Conservation (phyloP, 1,140 invertebrate species). For the Neodiprion lecontei region DNA sequence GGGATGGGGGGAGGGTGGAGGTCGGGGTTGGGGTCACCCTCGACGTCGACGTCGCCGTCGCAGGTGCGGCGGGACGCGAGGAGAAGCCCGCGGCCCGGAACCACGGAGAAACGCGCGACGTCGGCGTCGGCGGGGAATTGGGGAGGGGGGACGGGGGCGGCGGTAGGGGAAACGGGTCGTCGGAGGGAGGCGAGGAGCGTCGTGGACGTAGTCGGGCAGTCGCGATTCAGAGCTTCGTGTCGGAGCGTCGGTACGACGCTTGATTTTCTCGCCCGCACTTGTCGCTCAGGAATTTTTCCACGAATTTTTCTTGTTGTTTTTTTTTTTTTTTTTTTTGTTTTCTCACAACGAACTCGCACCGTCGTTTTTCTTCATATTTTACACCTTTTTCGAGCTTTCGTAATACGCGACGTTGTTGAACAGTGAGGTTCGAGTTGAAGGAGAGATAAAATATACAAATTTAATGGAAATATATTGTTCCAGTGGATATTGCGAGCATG, state of each 20-base stretch:
- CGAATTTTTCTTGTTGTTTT: not conserved
- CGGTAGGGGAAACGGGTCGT: constrained; percentile 27
- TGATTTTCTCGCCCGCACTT: not conserved
- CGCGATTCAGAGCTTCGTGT: constrained; percentile 42
- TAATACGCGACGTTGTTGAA: no score
- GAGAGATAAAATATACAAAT: no score
- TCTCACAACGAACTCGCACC: not conserved
- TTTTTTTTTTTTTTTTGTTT: not conserved
- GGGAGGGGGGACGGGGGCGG: constrained; percentile 14
- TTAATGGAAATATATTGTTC: no score
- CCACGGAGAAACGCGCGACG: constrained; percentile 22
- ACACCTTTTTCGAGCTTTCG: no score
- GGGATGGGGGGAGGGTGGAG: not conserved
- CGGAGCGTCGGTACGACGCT: constrained; percentile 22
- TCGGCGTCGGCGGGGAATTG: constrained; percentile 20
- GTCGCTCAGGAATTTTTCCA: not conserved
- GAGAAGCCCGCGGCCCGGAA: constrained; percentile 27
- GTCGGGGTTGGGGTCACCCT: constrained; percentile 14
- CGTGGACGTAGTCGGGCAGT: constrained; percentile 33
- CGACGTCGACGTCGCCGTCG: not conserved
- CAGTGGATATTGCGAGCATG: no score
- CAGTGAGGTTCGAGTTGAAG: no score
- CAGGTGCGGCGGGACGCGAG: constrained; percentile 14
- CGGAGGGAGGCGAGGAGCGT: constrained; percentile 25
- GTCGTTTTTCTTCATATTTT: not conserved